These are phyloP conservation scores for Fulmarus glacialis DNA, from an alignment of 2,113 vertebrate genomes.

Conservation along the genomic window DNA sequence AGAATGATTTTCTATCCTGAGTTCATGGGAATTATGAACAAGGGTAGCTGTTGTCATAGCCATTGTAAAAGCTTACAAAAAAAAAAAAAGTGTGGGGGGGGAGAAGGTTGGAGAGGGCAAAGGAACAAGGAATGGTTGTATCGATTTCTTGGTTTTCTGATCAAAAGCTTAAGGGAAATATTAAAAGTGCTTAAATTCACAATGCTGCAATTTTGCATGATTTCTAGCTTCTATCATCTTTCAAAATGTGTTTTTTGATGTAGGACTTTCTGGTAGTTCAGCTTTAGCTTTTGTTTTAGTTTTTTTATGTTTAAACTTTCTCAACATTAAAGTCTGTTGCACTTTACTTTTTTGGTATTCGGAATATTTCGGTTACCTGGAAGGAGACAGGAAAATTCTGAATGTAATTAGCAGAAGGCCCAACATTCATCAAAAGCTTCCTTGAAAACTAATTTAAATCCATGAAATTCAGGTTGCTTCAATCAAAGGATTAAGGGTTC, in stretches of 20 bases:
- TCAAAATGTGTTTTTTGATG: neutral
- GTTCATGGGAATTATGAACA: constrained; percentile 69
- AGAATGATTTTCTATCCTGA: constrained; percentile 45
- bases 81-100: no score
- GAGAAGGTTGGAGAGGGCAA: neutral
- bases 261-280: neutral
- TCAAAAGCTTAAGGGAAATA: constrained; percentile 45
- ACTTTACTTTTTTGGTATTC: neutral
- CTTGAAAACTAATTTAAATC: neutral
- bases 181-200: neutral
- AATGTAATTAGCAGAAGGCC: neutral
- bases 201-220: neutral
- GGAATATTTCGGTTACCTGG: neutral
- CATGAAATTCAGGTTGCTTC: neutral
- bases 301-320: neutral
- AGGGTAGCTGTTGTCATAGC: constrained; percentile 57
- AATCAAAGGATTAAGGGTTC: neutral
- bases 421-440: neutral
- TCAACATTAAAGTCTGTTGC: neutral
- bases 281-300: neutral
- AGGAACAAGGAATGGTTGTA: constrained; percentile 36
- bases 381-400: neutral
- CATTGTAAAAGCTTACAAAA: neutral
- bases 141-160: constrained; percentile 50
- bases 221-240: neutral